These are phyloP conservation scores for Coregonus sp. DNA, from an alignment of 2,797 vertebrate species.

Conservation along the genomic window DNA sequence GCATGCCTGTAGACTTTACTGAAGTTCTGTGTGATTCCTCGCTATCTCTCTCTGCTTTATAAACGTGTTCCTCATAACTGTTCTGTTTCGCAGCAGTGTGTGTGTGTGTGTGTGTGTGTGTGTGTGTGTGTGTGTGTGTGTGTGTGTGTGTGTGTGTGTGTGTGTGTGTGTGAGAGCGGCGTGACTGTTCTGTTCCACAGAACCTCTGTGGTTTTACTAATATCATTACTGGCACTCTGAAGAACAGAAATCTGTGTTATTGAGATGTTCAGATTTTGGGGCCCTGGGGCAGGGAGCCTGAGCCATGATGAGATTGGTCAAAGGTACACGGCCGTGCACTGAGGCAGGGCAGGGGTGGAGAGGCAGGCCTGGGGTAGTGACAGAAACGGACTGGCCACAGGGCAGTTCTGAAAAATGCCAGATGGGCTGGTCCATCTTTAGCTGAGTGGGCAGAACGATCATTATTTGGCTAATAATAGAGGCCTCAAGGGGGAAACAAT, in stretches of 20 bases:
- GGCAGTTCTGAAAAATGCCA: neutral
- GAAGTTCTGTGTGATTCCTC: neutral
- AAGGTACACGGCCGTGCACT: slow-evolving; percentile 45
- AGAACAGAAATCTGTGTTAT: slow-evolving; percentile 35
- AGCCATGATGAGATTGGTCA: slow-evolving; percentile 42
- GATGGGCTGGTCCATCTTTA: too few relatives aligned
- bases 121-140: too few relatives aligned
- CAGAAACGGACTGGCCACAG: too few relatives aligned
- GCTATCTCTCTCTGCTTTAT: slow-evolving; percentile 25
- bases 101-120: too few relatives aligned
- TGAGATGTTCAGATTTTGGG: slow-evolving; percentile 49
- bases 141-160: too few relatives aligned
- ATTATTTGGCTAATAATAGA: too few relatives aligned
- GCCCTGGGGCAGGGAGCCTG: neutral
- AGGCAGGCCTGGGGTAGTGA: neutral
- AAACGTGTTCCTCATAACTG: slow-evolving; percentile 28
- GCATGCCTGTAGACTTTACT: slow-evolving; percentile 18
- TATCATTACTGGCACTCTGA: slow-evolving; percentile 20
- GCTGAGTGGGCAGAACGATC: too few relatives aligned
- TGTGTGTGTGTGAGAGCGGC: too few relatives aligned
- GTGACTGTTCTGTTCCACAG: too few relatives aligned
- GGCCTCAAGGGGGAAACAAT: too few relatives aligned
- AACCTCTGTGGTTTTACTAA: slow-evolving; percentile 35
- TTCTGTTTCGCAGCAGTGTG: slow-evolving; percentile 6
- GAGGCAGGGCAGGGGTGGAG: neutral